Evolutionary conservation across 2,888 invertebrate species (phyloP).

Genomic region (Athalia rosae): DNA sequence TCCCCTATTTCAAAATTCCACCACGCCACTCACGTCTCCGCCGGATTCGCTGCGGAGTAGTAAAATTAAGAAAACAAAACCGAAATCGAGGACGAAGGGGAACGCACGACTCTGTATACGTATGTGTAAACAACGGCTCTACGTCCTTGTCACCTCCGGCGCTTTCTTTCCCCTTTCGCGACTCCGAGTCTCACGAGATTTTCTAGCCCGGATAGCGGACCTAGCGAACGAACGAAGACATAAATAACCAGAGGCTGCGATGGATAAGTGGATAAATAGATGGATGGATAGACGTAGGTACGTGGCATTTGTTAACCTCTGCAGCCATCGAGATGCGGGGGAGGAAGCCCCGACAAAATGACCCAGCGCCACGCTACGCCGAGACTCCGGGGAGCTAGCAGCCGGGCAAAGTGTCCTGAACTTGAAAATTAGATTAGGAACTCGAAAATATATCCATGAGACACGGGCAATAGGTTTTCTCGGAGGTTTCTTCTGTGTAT

Average conservation of each 20-base stretch:
- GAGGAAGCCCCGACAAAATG: conserved; percentile 39
- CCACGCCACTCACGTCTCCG: too few relatives aligned
- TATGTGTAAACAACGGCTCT: too few relatives aligned
- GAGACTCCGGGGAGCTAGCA: background rate
- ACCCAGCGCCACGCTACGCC: conserved; percentile 13
- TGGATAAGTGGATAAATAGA: background rate
- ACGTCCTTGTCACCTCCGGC: too few relatives aligned
- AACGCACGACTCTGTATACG: too few relatives aligned
- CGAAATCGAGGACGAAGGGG: too few relatives aligned
- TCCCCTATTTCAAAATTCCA: background rate
- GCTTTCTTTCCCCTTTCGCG: too few relatives aligned
- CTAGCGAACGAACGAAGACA: background rate
- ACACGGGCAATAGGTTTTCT: too few relatives aligned
- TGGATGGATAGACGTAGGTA: conserved; percentile 1
- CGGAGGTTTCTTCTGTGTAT: too few relatives aligned
- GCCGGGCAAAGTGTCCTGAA: conserved; percentile 29
- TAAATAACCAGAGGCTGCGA: background rate
- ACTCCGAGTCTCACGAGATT: too few relatives aligned
- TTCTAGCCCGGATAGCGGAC: background rate
- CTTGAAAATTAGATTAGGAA: conserved; percentile 40
- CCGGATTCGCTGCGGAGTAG: too few relatives aligned
- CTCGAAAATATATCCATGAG: background rate
- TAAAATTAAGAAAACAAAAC: too few relatives aligned
- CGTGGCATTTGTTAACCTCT: background rate
- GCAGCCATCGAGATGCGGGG: background rate